Evolutionary conservation across 2,113 vertebrate species (phyloP), one percentile per base, ranked within the genome.

Genomic region (Elanoides forficatus): DNA sequence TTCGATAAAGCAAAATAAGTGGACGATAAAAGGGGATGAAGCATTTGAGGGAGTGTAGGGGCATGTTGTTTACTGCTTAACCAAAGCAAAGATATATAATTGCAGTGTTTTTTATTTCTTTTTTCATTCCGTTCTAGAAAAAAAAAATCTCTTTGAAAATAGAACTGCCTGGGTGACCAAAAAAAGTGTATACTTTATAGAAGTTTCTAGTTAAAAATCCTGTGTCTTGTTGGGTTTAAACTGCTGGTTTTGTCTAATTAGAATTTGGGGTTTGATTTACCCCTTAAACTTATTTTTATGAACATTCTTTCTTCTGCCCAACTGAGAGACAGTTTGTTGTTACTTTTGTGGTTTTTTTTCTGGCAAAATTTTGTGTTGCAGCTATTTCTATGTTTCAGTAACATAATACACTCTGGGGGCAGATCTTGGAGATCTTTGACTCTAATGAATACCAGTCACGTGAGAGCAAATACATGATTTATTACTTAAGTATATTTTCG

Each of bases 331-430:
- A 97, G 94, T 96, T 95, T 95, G 93, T 97, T 98, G 94, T 89
- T 85, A 81, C 96, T 96, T 87, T 94, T 68, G 92, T 95, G 87
- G 3, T 10, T 79, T 91, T 87, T 87, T 95, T 91, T 40, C 91
- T 97, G 93, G 94, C 96, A 97, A 97, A 96, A 95, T 83, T 55
- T 63, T 90, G 63, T 91, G 80, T 92, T 88, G 93, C 93, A 95
- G 88, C 95, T 96, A 95, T 97, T 98, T 97, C 96, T 96, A 27
- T 81, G 73, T 96, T 96, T 94, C 91, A 75, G 98, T 97, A 98
- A 98, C 94, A 76, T 95, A 95, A 98, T 97, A 97, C 81, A 67
- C 97, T 94, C 89, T 70, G 95, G 95, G 93, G 94, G 81, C 95
- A 95, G 86, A 93, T 91, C 93, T 95, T 86, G 76, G 85, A 96